Evolutionary conservation across 2,113 vertebrate genomes (phyloP), one percentile per base, ranked within the genome.

Genomic region (Nannospalax galili): DNA sequence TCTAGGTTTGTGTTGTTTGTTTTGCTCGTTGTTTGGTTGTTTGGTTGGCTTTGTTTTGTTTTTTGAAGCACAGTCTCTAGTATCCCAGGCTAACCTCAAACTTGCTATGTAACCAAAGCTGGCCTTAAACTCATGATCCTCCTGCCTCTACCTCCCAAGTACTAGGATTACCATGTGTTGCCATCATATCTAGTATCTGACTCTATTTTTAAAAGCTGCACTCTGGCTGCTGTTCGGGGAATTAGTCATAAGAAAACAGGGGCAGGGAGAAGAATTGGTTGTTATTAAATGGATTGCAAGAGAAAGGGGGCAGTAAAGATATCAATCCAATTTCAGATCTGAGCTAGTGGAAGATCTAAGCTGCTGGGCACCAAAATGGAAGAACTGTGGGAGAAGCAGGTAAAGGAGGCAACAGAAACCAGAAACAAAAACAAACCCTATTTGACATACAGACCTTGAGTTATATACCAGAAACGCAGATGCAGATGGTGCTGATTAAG

Each of bases 221-320:
- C 35, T 78, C 56, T 73, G 67, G 67, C 67, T 81, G 37, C 78
- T 75, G 22, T 75, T 85, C 74, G 69, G 84, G n/a, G 75, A 85
- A 81, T 75, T 60, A 93, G 32, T 92, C 65, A 28, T 62, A 62
- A 56, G n/a, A 78, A 40, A 90, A 42, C 2, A 24, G 69, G 65
- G 8, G 16, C 67, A 80, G 77, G 70, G 58, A 79, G 40, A 52
- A n/a, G 65, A 60, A 60, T 35, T 42, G 30, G 80, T 69, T 22
- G 26, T 14, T 32, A 67, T 30, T 45, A 14, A 88, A 60, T 22
- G 14, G 40, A 81, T 12, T 42, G 35, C 14, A 30, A 77, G 22
- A 62, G 45, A 40, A 78, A 85, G 77, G 28, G 45, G 84, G 12
- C 5, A 20, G 40, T 30, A 48, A 88, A 20, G 42, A 35, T 56